Evolutionary conservation across 2,888 invertebrate species (phyloP), one percentile per base, ranked within the genome.

Genomic region (Idaea biselata): DNA sequence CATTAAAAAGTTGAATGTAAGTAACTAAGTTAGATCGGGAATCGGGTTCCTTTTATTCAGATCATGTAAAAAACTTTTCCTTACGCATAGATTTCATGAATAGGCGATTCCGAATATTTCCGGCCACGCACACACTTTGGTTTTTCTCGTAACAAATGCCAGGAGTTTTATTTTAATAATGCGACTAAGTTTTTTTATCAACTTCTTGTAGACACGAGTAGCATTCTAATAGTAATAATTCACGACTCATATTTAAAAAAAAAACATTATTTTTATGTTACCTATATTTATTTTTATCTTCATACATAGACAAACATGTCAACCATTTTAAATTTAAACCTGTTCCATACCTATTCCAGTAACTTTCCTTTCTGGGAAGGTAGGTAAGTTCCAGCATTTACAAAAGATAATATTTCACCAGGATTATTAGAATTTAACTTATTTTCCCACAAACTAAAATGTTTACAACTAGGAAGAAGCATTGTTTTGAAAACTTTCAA

Each of bases 81-180:
- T 78, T 83, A 79, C 79, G 78, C 68, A 74, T 68, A 75, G 70
- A 79, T 78, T 75, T 76, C 81, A 84, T 87, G 89, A 88, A 88
- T 85, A 88, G 87, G 85, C 88, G 87, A 87, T 88, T 82, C 76
- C 70, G 70, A 82, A 78, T 79, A 83, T 86, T 87, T 86, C 84
- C 80, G 83, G 83, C 85, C 89, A 89, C 89, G 88, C 86, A 70
- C 69, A 55, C 65, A 68, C 60, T 76, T 83, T 86, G 87, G 88
- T 84, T 71, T 73, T 73, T 74, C 75, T 83, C 86, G 86, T 88
- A 85, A 76, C 75, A 71, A 44, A 44, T 44, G 44, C 44, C 44
- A 44, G 14, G 25, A 25, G 57, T 25, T 65, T 60, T 60, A 60
- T 60, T 59, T 61, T 61, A 59, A 59, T 32, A 63, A 59, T 61